A percentile compares a stretch with the other conserved stretches of the same genome.
Evolutionary conservation across 2,888 invertebrate species (phyloP).

Genomic region (Diarsia mendica): DNA sequence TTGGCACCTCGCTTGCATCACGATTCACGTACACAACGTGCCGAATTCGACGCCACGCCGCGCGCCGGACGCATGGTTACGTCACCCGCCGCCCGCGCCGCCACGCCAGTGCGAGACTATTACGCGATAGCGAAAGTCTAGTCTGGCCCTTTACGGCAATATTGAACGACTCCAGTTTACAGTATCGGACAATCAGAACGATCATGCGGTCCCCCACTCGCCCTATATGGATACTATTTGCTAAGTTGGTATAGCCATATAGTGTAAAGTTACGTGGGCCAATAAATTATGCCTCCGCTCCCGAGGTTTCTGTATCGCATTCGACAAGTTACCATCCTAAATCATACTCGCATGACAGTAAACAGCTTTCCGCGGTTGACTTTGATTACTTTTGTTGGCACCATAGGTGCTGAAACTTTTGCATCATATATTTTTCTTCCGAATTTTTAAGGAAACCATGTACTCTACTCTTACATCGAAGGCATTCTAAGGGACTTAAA

Average conservation of each 20-base stretch:
- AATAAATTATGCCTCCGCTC: constrained; percentile 38
- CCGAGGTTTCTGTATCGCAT: constrained; percentile 35
- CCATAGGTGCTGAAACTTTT: constrained; percentile 23
- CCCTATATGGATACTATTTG: constrained; percentile 41
- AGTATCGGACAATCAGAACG: constrained; percentile 30
- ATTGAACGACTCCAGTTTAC: constrained; percentile 52
- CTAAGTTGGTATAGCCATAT: constrained; percentile 33
- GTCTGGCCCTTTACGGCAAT: constrained; percentile 62
- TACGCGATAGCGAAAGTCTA: constrained; percentile 73
- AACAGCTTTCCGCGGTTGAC: constrained; percentile 39
- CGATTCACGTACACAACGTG: constrained; percentile 74
- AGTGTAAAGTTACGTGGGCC: constrained; percentile 31
- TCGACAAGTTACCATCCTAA: constrained; percentile 32
- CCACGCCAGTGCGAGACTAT: constrained; percentile 56
- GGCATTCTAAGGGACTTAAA: not conserved
- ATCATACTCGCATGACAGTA: constrained; percentile 46
- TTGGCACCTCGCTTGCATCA: constrained; percentile 84
- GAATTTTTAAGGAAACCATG: constrained; percentile 9
- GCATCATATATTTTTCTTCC: constrained; percentile 17
- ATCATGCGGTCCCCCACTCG: constrained; percentile 35
- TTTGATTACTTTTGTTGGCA: constrained; percentile 35
- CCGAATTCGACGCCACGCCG: constrained; percentile 67
- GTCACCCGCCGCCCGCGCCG: constrained; percentile 66
- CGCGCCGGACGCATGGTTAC: constrained; percentile 70
- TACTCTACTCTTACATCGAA: constrained; percentile 1